Evolutionary conservation across 2,797 vertebrate species (phyloP).

Genomic region (Dryobates pubescens): DNA sequence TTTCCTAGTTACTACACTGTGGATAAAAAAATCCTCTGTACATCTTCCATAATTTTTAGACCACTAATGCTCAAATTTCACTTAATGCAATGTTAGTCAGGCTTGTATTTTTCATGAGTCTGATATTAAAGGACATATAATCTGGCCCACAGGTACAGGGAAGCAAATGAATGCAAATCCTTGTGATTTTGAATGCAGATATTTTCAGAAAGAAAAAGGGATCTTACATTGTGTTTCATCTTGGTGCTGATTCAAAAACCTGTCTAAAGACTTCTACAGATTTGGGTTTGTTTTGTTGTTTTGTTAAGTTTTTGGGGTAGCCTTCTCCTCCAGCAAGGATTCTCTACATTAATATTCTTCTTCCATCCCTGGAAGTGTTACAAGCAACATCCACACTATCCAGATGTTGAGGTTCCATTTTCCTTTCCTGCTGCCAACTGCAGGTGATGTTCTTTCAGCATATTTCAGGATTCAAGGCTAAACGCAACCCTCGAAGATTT

Average conservation of each 20-base stretch:
- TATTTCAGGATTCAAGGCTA: background rate
- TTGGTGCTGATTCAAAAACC: background rate
- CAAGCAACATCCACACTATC: background rate
- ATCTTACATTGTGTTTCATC: background rate
- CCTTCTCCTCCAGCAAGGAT: background rate
- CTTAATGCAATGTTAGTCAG: background rate
- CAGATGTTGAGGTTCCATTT: background rate
- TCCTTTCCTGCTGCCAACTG: background rate
- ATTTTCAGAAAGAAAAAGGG: background rate
- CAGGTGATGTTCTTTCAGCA: background rate
- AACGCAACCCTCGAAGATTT: background rate
- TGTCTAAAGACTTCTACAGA: background rate
- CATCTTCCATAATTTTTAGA: background rate
- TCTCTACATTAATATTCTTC: background rate
- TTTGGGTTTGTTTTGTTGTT: too few species aligned
- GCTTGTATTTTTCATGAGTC: background rate
- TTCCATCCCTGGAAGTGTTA: background rate
- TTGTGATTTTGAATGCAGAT: background rate
- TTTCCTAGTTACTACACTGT: background rate
- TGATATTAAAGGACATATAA: background rate
- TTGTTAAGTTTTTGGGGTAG: background rate
- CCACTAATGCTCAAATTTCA: background rate
- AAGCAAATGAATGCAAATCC: background rate
- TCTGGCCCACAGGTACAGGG: background rate
- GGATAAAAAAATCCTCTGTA: background rate